Conservation (phyloP, 2,888 invertebrate genomes). For the Penaeus monodon region DNA sequence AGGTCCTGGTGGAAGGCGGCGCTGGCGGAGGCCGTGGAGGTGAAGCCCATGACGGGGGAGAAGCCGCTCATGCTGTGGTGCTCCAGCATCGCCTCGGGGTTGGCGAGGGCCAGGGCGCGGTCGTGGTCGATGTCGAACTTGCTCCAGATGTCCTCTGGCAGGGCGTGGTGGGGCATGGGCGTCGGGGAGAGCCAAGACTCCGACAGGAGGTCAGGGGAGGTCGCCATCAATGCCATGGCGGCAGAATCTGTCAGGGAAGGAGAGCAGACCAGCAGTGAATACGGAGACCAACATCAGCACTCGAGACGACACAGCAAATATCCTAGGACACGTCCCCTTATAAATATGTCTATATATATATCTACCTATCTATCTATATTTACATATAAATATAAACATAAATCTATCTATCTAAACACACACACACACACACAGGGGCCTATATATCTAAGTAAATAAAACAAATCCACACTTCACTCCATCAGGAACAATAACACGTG, state of each 20-base stretch:
- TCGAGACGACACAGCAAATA: background rate
- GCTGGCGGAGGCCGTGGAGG: background rate
- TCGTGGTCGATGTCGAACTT: constrained; percentile 43
- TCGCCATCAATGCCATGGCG: constrained; percentile 22
- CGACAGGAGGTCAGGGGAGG: constrained; percentile 22
- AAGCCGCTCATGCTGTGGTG: constrained; percentile 7
- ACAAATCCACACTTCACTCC: no score
- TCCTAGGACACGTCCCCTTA: no score
- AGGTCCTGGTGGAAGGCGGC: background rate
- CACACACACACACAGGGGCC: no score
- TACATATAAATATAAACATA: no score
- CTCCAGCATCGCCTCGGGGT: background rate
- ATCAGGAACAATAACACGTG: no score
- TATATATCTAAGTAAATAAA: no score
- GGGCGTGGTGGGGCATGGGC: background rate
- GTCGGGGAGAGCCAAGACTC: constrained; percentile 33
- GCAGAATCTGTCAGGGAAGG: background rate
- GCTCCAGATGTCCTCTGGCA: constrained; percentile 34
- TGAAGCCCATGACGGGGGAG: constrained; percentile 14
- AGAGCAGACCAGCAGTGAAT: background rate
- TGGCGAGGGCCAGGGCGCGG: constrained; percentile 25
- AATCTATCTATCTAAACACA: no score
- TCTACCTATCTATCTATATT: no score
- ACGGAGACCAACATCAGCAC: background rate
- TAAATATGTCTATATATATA: no score